Conservation (phyloP, 2,113 vertebrate genomes). For the Harpagus bidentatus region DNA sequence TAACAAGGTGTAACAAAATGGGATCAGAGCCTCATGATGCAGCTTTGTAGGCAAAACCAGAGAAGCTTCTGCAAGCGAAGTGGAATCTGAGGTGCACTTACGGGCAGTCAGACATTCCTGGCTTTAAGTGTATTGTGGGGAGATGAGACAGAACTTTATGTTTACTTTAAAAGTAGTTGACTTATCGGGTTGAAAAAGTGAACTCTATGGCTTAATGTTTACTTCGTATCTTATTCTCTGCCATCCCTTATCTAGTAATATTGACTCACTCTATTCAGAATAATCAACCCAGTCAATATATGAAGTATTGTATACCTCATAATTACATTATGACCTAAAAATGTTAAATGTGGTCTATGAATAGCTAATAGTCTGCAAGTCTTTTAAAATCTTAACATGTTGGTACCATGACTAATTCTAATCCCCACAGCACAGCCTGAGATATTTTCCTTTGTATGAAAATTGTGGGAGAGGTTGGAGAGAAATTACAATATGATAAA, state of each 20-base stretch:
- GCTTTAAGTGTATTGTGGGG: background rate
- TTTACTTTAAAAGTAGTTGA: conserved; percentile 26
- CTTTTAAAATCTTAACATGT: conserved; percentile 26
- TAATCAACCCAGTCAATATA: conserved; percentile 28
- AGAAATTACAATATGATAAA: conserved; percentile 17
- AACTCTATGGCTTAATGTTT: background rate
- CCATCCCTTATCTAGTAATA: conserved; percentile 5
- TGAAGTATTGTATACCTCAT: conserved; percentile 28
- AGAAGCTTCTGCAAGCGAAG: background rate
- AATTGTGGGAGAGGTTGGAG: background rate
- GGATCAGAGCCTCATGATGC: background rate
- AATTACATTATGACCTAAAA: conserved; percentile 61
- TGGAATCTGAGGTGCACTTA: background rate
- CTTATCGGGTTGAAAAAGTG: background rate
- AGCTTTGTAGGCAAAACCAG: background rate
- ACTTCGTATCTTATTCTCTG: conserved; percentile 35
- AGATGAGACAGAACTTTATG: background rate
- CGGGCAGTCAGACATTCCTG: background rate
- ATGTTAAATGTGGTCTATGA: conserved; percentile 60
- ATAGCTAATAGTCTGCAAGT: conserved; percentile 57
- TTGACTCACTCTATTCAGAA: conserved; percentile 13
- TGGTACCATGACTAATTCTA: conserved; percentile 58
- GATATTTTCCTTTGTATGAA: conserved; percentile 40
- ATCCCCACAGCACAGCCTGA: background rate
- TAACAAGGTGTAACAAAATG: background rate